These are phyloP conservation scores for Diaprepes abbreviatus DNA, from an alignment of 2,888 invertebrate species.

Conservation along the genomic window DNA sequence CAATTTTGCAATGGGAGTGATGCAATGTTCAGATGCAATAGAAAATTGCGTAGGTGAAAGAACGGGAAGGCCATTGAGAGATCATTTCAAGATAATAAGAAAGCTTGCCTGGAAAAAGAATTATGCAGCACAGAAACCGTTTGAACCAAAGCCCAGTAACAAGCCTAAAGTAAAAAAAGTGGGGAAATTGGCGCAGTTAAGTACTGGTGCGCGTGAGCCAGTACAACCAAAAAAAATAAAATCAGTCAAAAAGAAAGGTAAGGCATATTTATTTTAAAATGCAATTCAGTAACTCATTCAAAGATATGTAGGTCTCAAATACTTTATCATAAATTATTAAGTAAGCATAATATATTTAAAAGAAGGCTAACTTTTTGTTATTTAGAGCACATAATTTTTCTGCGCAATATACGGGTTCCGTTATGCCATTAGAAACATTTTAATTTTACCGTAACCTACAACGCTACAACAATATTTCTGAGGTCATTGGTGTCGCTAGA, in stretches of 20 bases:
- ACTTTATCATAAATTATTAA: too few relatives aligned
- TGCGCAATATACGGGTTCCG: too few relatives aligned
- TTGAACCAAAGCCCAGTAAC: constrained; percentile 55
- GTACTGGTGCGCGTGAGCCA: constrained; percentile 35
- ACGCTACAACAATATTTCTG: too few relatives aligned
- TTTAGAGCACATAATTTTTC: too few relatives aligned
- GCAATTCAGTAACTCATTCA: too few relatives aligned
- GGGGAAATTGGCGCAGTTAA: constrained; percentile 30
- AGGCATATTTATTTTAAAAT: too few relatives aligned
- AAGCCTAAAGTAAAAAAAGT: constrained; percentile 57
- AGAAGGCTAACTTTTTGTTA: too few relatives aligned
- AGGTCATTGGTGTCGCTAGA: too few relatives aligned
- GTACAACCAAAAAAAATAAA: constrained; percentile 37
- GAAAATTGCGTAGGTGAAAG: constrained; percentile 64
- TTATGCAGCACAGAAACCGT: constrained; percentile 59
- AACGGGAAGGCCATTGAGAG: constrained; percentile 64
- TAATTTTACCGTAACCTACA: too few relatives aligned
- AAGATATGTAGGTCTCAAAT: too few relatives aligned
- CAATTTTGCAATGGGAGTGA: constrained; percentile 63
- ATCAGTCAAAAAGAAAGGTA: neutral
- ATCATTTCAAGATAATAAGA: constrained; percentile 65
- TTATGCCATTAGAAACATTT: too few relatives aligned
- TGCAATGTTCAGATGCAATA: constrained; percentile 65
- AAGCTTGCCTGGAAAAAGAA: constrained; percentile 64
- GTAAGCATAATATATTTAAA: too few relatives aligned